Percentiles rank a stretch among this genome's conserved stretches.
Evolutionary conservation across 1,140 invertebrate genomes (phyloP).

Genomic region (Drosophila quadrilineata): DNA sequence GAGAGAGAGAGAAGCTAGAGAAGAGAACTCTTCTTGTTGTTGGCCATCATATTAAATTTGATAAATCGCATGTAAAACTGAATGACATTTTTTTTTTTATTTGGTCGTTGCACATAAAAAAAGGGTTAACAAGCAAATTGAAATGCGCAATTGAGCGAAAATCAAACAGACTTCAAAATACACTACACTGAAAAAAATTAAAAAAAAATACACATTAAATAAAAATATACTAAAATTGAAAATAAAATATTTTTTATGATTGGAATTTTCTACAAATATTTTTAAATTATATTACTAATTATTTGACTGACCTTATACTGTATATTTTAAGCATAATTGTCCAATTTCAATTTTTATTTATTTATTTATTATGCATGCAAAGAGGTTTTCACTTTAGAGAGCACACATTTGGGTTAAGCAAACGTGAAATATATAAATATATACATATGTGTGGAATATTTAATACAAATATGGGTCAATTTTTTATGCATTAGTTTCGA

Average conservation of each 20-base stretch:
- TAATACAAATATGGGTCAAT: conserved; percentile 68
- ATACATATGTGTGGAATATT: too few species aligned
- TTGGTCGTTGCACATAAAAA: too few species aligned
- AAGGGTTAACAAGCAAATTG: neutral
- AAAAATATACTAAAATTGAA: too few species aligned
- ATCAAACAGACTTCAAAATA: too few species aligned
- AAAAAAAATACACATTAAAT: neutral
- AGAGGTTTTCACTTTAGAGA: conserved; percentile 50
- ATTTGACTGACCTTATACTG: too few species aligned
- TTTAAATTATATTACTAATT: too few species aligned
- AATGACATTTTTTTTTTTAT: conserved; percentile 46
- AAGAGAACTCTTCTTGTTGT: too few species aligned
- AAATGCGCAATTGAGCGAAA: neutral
- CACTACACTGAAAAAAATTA: neutral
- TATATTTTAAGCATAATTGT: conserved; percentile 16
- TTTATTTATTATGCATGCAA: conserved; percentile 55
- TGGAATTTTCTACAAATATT: too few species aligned
- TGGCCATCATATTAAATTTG: conserved; percentile 48
- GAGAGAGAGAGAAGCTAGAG: too few species aligned
- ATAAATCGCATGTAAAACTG: conserved; percentile 52
- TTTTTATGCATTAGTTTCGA: conserved; percentile 62
- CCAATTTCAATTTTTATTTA: conserved; percentile 19
- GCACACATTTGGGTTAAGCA: conserved; percentile 42
- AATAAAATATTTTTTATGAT: too few species aligned
- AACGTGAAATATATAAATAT: conserved; percentile 67